A percentile compares a stretch with the other conserved stretches of the same genome.
phyloP scores from a whole-genome alignment of 1,140 invertebrate species.

The Drosophila setifemur region DNA sequence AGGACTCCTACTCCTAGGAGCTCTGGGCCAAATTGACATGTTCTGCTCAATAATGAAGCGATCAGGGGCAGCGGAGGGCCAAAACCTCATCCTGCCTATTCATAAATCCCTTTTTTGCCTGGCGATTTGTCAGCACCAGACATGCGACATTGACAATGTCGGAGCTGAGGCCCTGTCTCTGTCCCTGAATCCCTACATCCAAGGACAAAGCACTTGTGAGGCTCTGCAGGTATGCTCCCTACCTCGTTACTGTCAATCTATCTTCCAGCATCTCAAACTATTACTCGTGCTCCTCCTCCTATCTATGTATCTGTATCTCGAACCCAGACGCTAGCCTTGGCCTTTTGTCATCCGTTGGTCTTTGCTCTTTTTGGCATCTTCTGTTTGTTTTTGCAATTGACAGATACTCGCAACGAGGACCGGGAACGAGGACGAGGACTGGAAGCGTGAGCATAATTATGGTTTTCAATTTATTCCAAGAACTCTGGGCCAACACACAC shows the following conservation, averaged over 20 bases:
- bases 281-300: conserved; percentile 6
- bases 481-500: conserved; percentile 35
- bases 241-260: conserved; percentile 49
- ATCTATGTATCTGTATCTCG: not conserved
- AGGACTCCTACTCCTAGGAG: conserved; percentile 19
- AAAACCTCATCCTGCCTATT: conserved; percentile 53
- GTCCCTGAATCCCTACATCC: not conserved
- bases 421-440: conserved; percentile 48
- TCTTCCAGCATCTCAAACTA: conserved; percentile 30
- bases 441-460: conserved; percentile 75
- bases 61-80: conserved; percentile 46
- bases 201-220: conserved; percentile 48
- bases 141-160: conserved; percentile 52
- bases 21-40: conserved; percentile 59
- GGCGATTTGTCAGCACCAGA: conserved; percentile 67
- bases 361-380: conserved; percentile 50
- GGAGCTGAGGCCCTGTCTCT: not conserved
- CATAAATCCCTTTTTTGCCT: conserved; percentile 60
- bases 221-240: conserved; percentile 40
- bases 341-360: conserved; percentile 4
- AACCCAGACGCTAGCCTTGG: conserved; percentile 11
- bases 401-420: conserved; percentile 28
- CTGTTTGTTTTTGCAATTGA: conserved; percentile 65
- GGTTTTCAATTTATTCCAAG: conserved; percentile 67
- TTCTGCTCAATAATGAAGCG: conserved; percentile 69